Evolutionary conservation across 2,797 vertebrate genomes (phyloP).

Genomic region (Euphonia xanthogaster): DNA sequence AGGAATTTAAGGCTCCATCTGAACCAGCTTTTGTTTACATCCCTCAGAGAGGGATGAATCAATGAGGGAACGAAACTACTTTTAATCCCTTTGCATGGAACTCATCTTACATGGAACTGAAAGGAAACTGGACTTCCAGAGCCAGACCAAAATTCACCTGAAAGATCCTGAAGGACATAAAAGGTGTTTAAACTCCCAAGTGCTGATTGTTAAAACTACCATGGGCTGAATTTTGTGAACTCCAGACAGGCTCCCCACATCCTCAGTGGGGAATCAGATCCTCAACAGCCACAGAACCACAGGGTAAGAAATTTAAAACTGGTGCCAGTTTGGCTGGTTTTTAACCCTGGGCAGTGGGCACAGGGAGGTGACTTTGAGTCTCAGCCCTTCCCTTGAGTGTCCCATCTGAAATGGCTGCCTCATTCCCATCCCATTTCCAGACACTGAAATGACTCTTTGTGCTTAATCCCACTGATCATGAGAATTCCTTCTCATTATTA

Average conservation of each 20-base stretch:
- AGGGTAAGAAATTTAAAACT: not conserved
- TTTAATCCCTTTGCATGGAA: not conserved
- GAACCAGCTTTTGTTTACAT: not conserved
- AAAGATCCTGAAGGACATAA: not conserved
- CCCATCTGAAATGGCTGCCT: not conserved
- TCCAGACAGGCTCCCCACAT: not conserved
- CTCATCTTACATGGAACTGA: not conserved
- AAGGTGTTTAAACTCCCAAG: not conserved
- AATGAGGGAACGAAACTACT: not conserved
- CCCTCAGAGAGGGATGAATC: not conserved
- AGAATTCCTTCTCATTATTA: constrained; percentile 47
- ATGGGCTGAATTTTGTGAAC: not conserved
- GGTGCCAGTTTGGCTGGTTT: not conserved
- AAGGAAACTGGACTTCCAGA: not conserved
- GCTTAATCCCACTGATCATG: constrained; percentile 9
- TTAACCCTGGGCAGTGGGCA: not conserved
- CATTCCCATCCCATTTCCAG: not conserved
- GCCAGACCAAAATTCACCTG: not conserved
- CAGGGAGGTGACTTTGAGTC: rapidly evolving
- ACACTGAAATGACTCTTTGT: not conserved
- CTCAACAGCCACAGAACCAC: not conserved
- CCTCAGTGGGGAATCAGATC: not conserved
- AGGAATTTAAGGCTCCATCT: not conserved
- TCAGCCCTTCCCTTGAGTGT: not conserved
- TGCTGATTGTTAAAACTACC: not conserved